These are phyloP conservation scores for Pitta sordida DNA, from an alignment of 2,113 vertebrate genomes.

Conservation along the genomic window DNA sequence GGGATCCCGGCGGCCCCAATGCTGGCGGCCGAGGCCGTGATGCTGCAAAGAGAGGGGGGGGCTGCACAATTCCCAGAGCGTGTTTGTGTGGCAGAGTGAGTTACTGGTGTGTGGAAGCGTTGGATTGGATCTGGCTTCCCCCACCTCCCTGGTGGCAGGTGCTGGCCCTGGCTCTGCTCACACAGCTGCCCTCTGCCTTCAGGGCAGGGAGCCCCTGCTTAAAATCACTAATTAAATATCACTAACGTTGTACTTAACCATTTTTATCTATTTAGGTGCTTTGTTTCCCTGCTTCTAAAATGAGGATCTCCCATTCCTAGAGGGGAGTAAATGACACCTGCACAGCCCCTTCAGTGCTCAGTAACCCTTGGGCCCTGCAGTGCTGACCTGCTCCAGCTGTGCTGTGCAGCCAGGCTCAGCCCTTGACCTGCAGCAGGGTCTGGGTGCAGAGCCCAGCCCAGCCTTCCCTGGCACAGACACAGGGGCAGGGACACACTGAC, in stretches of 20 bases:
- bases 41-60: conserved; percentile 68
- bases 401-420: neutral
- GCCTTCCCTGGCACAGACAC: neutral
- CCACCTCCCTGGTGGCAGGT: neutral
- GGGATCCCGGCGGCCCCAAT: conserved; percentile 88
- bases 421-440: neutral
- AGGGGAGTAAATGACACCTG: neutral
- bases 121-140: neutral
- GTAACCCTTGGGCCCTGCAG: neutral
- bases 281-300: neutral
- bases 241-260: neutral
- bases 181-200: fast-evolving
- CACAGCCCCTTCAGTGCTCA: neutral
- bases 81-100: neutral
- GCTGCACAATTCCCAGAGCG: fast-evolving
- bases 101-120: neutral
- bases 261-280: neutral
- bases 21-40: conserved; percentile 94
- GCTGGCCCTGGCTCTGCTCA: neutral
- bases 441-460: neutral
- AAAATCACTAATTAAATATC: neutral
- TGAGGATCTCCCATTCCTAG: neutral
- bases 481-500: neutral
- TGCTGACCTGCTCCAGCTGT: neutral
- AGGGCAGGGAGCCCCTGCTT: neutral